These are phyloP conservation scores for Oenanthe oenanthe DNA, from an alignment of 2,113 vertebrate genomes.

Conservation along the genomic window DNA sequence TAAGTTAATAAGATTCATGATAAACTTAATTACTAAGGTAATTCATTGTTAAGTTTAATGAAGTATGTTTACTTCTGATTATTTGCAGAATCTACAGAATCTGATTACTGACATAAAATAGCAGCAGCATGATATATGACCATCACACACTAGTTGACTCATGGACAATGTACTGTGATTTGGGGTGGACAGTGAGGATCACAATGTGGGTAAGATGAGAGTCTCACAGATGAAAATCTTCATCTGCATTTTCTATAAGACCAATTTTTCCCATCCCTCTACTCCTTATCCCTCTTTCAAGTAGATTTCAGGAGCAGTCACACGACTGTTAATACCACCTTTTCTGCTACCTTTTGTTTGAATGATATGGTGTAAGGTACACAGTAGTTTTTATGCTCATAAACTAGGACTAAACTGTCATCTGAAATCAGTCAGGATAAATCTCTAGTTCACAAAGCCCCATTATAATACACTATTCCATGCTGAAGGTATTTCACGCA, in stretches of 20 bases:
- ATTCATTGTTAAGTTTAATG: not conserved
- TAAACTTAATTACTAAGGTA: not conserved
- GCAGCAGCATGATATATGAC: not conserved
- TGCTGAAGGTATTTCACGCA: not conserved
- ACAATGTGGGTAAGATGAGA: not conserved
- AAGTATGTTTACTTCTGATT: not conserved
- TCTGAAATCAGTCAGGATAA: not conserved
- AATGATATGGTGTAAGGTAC: not conserved
- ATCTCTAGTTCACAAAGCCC: not conserved
- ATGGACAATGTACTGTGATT: not conserved
- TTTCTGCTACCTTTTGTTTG: not conserved
- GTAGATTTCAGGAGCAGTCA: not conserved
- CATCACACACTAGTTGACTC: not conserved
- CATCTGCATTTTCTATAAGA: not conserved
- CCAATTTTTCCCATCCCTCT: not conserved
- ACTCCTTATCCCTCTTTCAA: not conserved
- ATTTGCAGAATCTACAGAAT: not conserved
- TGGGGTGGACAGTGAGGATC: not conserved
- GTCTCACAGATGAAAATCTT: not conserved
- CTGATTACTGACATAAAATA: not conserved
- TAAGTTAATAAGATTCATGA: not conserved
- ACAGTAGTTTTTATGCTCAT: not conserved
- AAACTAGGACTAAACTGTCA: not conserved
- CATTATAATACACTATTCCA: not conserved
- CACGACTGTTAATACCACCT: not conserved